These are phyloP conservation scores for Capreolus pygargus DNA, from an alignment of 2,113 vertebrate species.

Conservation along the genomic window DNA sequence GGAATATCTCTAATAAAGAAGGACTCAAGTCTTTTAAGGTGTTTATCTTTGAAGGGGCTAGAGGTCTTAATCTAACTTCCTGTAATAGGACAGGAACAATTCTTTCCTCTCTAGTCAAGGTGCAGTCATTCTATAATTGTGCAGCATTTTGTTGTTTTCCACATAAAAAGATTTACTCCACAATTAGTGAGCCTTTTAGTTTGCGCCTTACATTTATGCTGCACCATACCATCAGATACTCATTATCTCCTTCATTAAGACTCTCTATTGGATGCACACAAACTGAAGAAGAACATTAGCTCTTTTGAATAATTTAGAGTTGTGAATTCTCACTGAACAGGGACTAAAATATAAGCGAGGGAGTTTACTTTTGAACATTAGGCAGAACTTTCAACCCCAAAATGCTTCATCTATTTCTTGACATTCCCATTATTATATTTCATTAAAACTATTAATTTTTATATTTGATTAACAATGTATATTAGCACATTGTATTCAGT, in stretches of 20 bases:
- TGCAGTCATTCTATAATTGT: not conserved
- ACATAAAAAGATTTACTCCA: not conserved
- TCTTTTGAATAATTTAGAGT: constrained; percentile 6
- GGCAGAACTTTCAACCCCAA: not conserved
- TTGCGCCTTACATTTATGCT: not conserved
- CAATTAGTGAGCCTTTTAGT: not conserved
- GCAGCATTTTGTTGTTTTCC: not conserved
- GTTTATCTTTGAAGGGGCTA: not conserved
- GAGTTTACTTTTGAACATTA: not conserved
- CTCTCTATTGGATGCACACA: not conserved
- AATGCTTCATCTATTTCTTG: not conserved
- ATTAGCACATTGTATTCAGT: not conserved
- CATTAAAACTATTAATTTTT: not conserved
- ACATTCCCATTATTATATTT: not conserved
- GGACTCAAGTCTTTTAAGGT: not conserved
- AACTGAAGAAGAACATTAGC: not conserved
- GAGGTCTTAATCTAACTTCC: not conserved
- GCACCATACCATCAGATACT: not conserved
- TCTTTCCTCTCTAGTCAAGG: not conserved
- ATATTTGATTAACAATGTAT: not conserved
- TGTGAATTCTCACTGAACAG: not conserved
- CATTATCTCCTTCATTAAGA: constrained; percentile 40
- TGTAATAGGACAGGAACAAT: not conserved
- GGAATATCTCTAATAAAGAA: not conserved
- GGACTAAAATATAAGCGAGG: not conserved